Conservation (phyloP, 2,797 vertebrate genomes). For the Macropus fuliginosus region DNA sequence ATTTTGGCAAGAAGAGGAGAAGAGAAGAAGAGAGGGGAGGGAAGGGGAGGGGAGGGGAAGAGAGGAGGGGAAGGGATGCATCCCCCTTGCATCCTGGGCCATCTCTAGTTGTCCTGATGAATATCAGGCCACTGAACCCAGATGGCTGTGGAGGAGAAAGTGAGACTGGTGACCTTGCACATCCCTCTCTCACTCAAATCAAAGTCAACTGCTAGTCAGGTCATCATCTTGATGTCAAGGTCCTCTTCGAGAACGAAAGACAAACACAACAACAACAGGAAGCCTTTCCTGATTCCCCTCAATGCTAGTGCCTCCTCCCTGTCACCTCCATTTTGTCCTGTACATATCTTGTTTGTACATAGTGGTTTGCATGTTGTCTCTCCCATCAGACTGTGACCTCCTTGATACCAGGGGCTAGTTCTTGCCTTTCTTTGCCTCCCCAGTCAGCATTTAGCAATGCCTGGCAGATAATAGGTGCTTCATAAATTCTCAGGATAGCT, state of each 20-base stretch:
- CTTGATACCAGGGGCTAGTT: background rate
- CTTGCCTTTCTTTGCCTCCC: background rate
- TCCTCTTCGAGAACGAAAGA: no score
- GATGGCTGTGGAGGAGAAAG: no score
- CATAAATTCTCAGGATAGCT: background rate
- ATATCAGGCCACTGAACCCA: no score
- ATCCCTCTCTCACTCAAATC: no score
- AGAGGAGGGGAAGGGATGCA: no score
- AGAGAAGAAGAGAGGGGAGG: background rate
- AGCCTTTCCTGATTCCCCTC: background rate
- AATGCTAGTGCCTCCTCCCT: background rate
- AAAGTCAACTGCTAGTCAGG: no score
- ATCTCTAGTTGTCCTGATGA: no score
- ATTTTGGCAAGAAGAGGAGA: background rate
- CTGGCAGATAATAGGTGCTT: background rate
- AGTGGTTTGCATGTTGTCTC: background rate
- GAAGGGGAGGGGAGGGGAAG: no score
- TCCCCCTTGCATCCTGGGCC: no score
- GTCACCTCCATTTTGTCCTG: background rate
- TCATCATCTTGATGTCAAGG: no score
- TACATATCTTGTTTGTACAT: background rate
- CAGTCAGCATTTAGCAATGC: background rate
- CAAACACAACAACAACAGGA: background rate
- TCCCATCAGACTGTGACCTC: background rate
- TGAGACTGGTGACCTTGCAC: no score